A percentile compares a stretch with the other conserved stretches of the same genome.
Conservation (phyloP, 2,113 vertebrate species). For the Pseudonaja textilis region DNA sequence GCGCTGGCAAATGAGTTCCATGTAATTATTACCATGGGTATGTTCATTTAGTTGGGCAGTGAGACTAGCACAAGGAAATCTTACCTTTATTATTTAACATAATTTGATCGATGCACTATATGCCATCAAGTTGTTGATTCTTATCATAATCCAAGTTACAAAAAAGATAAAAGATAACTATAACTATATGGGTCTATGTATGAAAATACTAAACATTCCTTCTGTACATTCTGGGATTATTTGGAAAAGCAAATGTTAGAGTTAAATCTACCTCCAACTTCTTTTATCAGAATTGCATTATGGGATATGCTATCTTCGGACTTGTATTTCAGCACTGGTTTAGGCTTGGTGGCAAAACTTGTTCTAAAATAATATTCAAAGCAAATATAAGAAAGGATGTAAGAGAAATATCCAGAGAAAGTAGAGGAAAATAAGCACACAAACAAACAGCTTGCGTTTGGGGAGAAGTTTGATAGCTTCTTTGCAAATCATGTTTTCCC, state of each 20-base stretch:
- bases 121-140: background rate
- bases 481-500: background rate
- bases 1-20: background rate
- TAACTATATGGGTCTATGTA: background rate
- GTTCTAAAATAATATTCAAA: background rate
- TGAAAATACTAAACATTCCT: background rate
- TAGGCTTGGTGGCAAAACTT: background rate
- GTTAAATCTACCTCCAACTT: background rate
- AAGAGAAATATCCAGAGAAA: background rate
- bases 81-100: background rate
- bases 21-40: background rate
- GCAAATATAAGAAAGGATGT: background rate
- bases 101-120: background rate
- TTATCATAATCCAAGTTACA: background rate
- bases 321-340: background rate
- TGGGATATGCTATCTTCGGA: background rate
- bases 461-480: background rate
- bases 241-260: background rate
- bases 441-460: background rate
- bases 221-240: background rate
- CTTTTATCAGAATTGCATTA: background rate
- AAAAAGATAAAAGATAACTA: background rate
- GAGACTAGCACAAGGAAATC: background rate
- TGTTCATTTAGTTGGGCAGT: background rate
- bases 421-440: background rate